phyloP scores from a whole-genome alignment of 2,113 vertebrate species.

The Damaliscus lunatus region DNA sequence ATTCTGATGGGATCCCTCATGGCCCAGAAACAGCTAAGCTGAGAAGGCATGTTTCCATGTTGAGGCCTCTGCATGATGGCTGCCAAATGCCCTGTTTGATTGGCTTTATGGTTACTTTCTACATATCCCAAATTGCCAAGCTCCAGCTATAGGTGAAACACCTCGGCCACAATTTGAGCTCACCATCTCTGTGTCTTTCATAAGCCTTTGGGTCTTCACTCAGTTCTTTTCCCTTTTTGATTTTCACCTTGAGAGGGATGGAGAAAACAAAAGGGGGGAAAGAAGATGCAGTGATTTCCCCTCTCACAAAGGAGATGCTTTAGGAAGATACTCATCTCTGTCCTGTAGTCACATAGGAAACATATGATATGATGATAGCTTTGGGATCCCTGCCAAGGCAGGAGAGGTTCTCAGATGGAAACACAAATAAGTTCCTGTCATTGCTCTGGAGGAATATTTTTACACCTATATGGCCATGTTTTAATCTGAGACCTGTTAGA shows the following conservation, averaged over 20 bases:
- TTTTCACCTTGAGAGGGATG: slow-evolving; percentile 7
- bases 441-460: background rate
- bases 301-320: background rate
- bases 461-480: background rate
- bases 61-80: background rate
- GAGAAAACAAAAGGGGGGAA: background rate
- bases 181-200: background rate
- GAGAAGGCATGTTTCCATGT: background rate
- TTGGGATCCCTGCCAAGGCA: background rate
- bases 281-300: background rate
- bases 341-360: background rate
- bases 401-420: background rate
- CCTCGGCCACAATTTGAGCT: background rate
- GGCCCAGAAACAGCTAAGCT: background rate
- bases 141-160: slow-evolving; percentile 2
- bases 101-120: background rate
- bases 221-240: background rate
- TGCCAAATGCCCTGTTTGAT: background rate
- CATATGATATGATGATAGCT: background rate
- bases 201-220: background rate
- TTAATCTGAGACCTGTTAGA: background rate
- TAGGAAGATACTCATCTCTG: background rate
- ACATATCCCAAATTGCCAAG: background rate
- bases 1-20: background rate
- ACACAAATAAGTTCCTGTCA: background rate